Percentiles rank a stretch among this genome's conserved stretches.
Conservation (phyloP, 2,797 vertebrate species). For the Takifugu ocellatus region DNA sequence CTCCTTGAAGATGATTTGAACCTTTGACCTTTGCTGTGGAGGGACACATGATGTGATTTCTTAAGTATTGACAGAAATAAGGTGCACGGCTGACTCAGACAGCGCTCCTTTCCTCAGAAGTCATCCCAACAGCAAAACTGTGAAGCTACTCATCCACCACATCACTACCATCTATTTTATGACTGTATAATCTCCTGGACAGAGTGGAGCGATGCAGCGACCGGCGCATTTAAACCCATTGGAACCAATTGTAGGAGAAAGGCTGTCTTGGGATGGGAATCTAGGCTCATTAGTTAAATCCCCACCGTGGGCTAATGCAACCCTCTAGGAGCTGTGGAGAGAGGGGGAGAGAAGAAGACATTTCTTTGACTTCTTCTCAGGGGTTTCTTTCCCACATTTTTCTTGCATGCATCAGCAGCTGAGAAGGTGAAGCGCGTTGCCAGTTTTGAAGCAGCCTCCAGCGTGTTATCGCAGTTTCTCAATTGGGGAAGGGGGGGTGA, state of each 20-base stretch:
- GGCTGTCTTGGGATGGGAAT: conserved; percentile 78
- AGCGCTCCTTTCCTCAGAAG: conserved; percentile 23
- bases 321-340: conserved; percentile 70
- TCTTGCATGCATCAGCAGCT: conserved; percentile 80
- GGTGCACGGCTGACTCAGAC: conserved; percentile 9
- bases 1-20: too few relatives aligned
- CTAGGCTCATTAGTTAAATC: conserved; percentile 85
- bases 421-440: conserved; percentile 63
- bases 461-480: conserved; percentile 45
- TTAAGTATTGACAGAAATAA: conserved; percentile 1
- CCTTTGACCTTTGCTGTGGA: too few relatives aligned
- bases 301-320: conserved; percentile 79
- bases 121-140: conserved; percentile 63
- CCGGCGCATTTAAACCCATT: conserved; percentile 79
- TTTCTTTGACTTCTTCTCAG: conserved; percentile 74
- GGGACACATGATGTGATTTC: too few relatives aligned
- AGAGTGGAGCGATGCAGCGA: conserved; percentile 71
- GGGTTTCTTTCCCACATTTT: conserved; percentile 72
- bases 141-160: conserved; percentile 44
- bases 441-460: conserved; percentile 55
- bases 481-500: conserved; percentile 11
- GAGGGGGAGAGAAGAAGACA: conserved; percentile 71
- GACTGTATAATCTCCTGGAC: conserved; percentile 76
- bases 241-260: conserved; percentile 85
- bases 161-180: conserved; percentile 75